These are phyloP conservation scores for Ptyas mucosa DNA, from an alignment of 2,113 vertebrate species.

Conservation along the genomic window DNA sequence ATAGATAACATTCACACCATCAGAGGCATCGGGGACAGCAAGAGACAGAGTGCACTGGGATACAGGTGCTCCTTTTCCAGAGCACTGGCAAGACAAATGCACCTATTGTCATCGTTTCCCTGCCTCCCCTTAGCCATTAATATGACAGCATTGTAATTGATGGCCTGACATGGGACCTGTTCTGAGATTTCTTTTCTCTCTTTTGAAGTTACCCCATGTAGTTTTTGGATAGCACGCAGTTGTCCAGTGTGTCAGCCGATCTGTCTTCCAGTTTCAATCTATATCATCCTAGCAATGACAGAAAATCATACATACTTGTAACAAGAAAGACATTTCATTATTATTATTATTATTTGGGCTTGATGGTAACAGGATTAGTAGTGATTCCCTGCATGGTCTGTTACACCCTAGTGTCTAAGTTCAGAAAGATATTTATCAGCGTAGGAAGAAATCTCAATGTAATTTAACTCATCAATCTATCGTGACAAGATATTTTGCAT, in stretches of 20 bases:
- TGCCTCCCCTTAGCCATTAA: constrained; percentile 71
- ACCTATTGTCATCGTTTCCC: constrained; percentile 61
- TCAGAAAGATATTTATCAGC: constrained; percentile 62
- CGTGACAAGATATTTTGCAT: constrained; percentile 44
- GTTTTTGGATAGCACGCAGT: constrained; percentile 51
- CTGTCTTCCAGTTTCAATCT: constrained; percentile 53
- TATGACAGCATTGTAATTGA: constrained; percentile 70
- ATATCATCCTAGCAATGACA: constrained; percentile 45
- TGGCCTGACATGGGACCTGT: constrained; percentile 66
- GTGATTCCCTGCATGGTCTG: constrained; percentile 33
- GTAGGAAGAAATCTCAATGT: constrained; percentile 52
- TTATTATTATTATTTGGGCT: constrained; percentile 47
- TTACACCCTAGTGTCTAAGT: constrained; percentile 44
- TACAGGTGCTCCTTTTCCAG: constrained; percentile 67
- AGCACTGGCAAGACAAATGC: constrained; percentile 70
- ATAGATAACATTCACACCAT: constrained; percentile 52
- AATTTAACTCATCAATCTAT: constrained; percentile 56
- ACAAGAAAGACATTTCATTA: constrained; percentile 33
- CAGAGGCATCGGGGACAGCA: constrained; percentile 57
- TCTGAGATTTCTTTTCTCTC: constrained; percentile 61
- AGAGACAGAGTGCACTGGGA: constrained; percentile 67
- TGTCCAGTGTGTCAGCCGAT: constrained; percentile 45
- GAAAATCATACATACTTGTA: constrained; percentile 52
- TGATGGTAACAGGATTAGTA: constrained; percentile 57
- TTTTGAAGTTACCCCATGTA: constrained; percentile 60